These are phyloP conservation scores for Hydrozoanthus gracilis DNA, from an alignment of 92 coral and sea anemone genomes.

Conservation along the genomic window DNA sequence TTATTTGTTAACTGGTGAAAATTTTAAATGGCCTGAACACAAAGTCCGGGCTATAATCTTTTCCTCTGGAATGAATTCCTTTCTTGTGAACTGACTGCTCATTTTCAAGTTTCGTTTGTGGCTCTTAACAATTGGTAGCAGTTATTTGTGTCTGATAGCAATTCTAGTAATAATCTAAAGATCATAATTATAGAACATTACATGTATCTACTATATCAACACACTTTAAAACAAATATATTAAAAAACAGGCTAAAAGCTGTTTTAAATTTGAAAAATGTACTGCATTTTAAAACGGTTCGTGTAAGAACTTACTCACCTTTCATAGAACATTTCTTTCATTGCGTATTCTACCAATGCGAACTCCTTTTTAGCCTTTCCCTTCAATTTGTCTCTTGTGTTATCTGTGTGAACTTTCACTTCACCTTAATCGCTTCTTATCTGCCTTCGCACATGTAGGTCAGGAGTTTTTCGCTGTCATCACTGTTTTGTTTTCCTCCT, in stretches of 20 bases:
- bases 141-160: neutral
- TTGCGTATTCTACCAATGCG: slow-evolving; percentile 49
- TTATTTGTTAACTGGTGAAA: neutral
- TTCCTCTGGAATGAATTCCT: neutral
- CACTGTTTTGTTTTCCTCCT: slow-evolving; percentile 20
- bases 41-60: neutral
- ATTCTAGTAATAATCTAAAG: neutral
- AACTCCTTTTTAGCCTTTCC: slow-evolving; percentile 37
- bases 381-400: slow-evolving; percentile 36
- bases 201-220: neutral
- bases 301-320: slow-evolving; percentile 25
- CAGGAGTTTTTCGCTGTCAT: slow-evolving; percentile 10
- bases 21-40: slow-evolving; percentile 1
- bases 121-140: neutral
- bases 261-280: neutral
- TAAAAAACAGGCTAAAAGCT: neutral
- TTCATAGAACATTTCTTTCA: slow-evolving; percentile 45
- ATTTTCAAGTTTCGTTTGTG: neutral
- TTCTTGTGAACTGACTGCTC: neutral
- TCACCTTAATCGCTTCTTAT: slow-evolving; percentile 68
- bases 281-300: neutral
- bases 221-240: neutral
- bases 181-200: neutral
- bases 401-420: slow-evolving; percentile 61
- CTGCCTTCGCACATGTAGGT: slow-evolving; percentile 50